A percentile compares a stretch with the other conserved stretches of the same genome.
These are phyloP conservation scores for Harpagoxenus sublaevis DNA, from an alignment of 2,888 invertebrate genomes.

Conservation along the genomic window DNA sequence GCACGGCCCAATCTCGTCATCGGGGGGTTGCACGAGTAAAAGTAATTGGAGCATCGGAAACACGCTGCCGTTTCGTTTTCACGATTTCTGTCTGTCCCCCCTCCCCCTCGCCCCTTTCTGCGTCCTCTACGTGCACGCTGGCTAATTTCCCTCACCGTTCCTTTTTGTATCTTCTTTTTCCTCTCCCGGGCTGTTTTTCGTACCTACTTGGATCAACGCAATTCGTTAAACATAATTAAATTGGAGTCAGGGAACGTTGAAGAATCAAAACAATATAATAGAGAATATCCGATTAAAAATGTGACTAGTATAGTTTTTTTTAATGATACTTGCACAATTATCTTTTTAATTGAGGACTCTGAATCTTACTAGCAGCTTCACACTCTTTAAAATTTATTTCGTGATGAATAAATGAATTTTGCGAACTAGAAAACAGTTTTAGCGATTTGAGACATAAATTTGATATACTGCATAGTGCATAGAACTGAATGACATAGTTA, in stretches of 20 bases:
- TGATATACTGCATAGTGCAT: neutral
- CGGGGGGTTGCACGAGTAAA: conserved; percentile 60
- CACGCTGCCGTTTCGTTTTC: conserved; percentile 36
- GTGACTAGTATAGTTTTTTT: neutral
- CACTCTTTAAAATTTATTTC: neutral
- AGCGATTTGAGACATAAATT: neutral
- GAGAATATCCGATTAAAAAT: neutral
- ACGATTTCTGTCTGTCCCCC: conserved; percentile 16
- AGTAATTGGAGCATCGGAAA: conserved; percentile 70
- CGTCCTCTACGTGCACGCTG: neutral
- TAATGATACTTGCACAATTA: neutral
- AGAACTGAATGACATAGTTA: neutral
- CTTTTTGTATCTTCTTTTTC: conserved; percentile 5
- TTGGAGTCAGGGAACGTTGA: conserved; percentile 47
- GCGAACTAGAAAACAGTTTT: neutral
- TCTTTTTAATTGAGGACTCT: neutral
- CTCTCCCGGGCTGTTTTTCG: neutral
- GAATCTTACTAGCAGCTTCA: neutral
- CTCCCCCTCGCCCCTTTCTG: neutral
- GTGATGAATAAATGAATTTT: neutral
- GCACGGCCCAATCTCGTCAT: conserved; percentile 60
- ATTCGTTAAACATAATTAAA: conserved; percentile 48
- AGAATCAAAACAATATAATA: neutral
- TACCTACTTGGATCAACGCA: neutral
- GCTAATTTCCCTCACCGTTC: conserved; percentile 24